Base-by-base conservation (phyloP, 2,888 invertebrate species). In the Andrena fulva region DNA sequence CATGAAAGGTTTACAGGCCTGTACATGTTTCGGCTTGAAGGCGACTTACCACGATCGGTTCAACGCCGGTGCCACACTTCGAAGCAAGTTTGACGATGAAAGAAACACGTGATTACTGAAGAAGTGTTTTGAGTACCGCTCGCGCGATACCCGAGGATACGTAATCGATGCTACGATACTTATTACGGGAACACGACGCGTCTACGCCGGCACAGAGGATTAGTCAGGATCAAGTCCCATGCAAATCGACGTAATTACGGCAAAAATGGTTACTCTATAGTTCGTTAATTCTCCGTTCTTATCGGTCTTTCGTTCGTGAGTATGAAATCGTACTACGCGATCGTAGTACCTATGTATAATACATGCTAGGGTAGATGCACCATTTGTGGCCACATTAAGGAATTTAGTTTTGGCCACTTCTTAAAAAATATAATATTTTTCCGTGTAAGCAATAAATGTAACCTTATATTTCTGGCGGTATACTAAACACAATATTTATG, bases 1-100 rank as follows among this genome's bases (percentile, higher is more conserved):
- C 67, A 60, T 63, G 24, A 54, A 78, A 70, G 67, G 76, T 66
- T 78, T 66, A 80, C 76, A 85, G 78, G 85, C 78, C 74, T 83
- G 82, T 78, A 74, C 35, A 68, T 59, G 60, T 76, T 82, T 85
- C 72, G 85, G 87, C 85, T 83, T 79, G 84, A 85, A 90, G 91
- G 93, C 94, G 95, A 98, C 98, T 98, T 97, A 98, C 98, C 97
- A 98, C 98, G 95, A 98, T 98, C 94, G 98, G 98, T 96, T 98
- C 98, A 96, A 97, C 97, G 96, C 97, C 95, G 87, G 91, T 88
- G 90, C 92, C 93, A 91, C 91, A 92, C 94, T 94, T 94, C 91
- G 92, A 91, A 92, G 93, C 93, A 93, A 93, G 92, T 93, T 91
- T 92, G 90, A 90, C 91, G 92, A 93, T 91, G 90, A 92, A 93